A percentile compares a stretch with the other conserved stretches of the same genome.
Conservation (phyloP, 2,888 invertebrate species). For the Lepeophtheirus nordmannii region DNA sequence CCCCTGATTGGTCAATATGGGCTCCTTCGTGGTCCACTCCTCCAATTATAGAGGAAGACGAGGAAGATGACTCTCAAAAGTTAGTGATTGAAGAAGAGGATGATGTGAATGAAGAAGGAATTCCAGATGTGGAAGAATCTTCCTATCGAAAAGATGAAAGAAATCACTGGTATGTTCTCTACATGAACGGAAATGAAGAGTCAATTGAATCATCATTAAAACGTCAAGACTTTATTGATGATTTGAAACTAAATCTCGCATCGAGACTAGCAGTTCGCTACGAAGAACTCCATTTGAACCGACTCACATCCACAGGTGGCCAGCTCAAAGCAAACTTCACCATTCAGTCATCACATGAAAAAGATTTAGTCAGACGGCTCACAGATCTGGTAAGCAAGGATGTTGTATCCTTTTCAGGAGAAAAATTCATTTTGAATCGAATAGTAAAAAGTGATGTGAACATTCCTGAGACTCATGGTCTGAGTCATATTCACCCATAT, state of each 20-base stretch:
- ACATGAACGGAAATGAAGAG: not conserved
- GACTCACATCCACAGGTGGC: not conserved
- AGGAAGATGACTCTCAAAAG: not conserved
- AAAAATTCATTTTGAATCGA: not conserved
- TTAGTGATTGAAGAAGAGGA: not conserved
- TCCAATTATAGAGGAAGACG: not conserved
- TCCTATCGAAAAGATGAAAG: not conserved
- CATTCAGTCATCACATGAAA: not conserved
- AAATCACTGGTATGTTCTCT: not conserved
- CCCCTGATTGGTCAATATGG: slow-evolving; percentile 3
- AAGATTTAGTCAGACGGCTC: not conserved
- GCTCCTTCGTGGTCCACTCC: not conserved
- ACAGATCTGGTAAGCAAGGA: not conserved
- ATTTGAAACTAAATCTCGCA: not conserved
- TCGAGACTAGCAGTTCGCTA: not conserved
- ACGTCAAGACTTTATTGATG: slow-evolving; percentile 3
- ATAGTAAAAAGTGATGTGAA: not conserved
- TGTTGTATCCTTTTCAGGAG: not conserved
- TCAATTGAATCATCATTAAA: not conserved
- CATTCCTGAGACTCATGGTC: not conserved
- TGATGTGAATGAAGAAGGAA: not conserved
- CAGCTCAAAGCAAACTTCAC: not conserved
- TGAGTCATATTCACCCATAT: not conserved
- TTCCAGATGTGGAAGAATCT: not conserved
- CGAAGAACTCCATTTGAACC: not conserved